These are phyloP conservation scores for Scaptomyza graminum DNA, from an alignment of 1,140 invertebrate genomes.

Conservation along the genomic window DNA sequence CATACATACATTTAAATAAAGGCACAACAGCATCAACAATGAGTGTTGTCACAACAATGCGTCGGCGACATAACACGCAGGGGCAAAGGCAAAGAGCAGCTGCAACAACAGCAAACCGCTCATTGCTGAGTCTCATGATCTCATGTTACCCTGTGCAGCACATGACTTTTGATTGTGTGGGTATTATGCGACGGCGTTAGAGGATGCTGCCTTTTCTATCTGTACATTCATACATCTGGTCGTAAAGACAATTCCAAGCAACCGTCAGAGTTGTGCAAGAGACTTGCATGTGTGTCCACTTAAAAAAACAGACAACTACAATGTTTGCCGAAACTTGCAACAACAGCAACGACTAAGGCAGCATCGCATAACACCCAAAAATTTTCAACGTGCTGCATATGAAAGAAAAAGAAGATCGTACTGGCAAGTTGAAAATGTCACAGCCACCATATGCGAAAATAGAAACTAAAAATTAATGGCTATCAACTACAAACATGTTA, in stretches of 20 bases:
- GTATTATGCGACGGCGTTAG: slow-evolving; percentile 56
- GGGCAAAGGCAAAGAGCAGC: slow-evolving; percentile 10
- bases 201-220: slow-evolving; percentile 18
- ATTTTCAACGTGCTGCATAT: not conserved
- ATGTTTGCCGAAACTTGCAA: slow-evolving; percentile 45
- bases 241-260: slow-evolving; percentile 28
- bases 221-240: not conserved
- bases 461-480: not conserved
- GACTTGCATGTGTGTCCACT: slow-evolving; percentile 59
- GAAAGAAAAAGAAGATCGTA: not conserved
- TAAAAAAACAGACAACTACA: slow-evolving; percentile 54
- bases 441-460: not conserved
- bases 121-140: slow-evolving; percentile 36
- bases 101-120: slow-evolving; percentile 18
- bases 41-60: slow-evolving; percentile 59
- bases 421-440: slow-evolving; percentile 19
- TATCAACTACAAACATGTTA: not conserved
- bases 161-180: slow-evolving; percentile 2
- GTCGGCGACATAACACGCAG: slow-evolving; percentile 25
- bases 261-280: slow-evolving; percentile 50
- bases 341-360: not conserved
- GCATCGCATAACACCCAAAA: too few species aligned
- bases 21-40: slow-evolving; percentile 19
- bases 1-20: slow-evolving; percentile 8
- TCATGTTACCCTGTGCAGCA: slow-evolving; percentile 15